Evolutionary conservation across 2,113 vertebrate genomes (phyloP).

Genomic region (Scophthalmus maximus): DNA sequence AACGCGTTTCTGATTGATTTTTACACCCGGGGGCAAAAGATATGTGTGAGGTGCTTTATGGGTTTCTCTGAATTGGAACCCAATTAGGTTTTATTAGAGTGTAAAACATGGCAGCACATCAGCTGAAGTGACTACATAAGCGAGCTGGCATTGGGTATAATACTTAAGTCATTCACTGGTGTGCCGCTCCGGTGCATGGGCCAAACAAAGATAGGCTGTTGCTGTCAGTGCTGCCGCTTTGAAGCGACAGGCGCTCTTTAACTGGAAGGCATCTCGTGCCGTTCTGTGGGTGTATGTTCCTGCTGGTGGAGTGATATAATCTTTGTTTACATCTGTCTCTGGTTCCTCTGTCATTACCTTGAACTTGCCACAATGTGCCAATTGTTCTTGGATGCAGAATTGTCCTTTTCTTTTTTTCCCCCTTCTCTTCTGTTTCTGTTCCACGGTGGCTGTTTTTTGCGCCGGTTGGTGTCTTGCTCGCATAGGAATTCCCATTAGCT

Average conservation of each 20-base stretch:
- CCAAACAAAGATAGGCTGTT: conserved; percentile 69
- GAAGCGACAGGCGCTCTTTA: conserved; percentile 51
- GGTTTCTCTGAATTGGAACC: conserved; percentile 70
- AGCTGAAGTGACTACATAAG: conserved; percentile 66
- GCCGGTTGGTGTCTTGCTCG: conserved; percentile 53
- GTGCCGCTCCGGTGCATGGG: conserved; percentile 49
- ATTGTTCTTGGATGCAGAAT: conserved; percentile 67
- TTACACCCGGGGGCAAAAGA: conserved; percentile 63
- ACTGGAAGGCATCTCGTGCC: conserved; percentile 59
- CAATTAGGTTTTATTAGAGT: conserved; percentile 76
- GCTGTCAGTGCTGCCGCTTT: conserved; percentile 62
- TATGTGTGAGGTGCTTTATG: conserved; percentile 68
- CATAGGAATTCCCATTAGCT: conserved; percentile 71
- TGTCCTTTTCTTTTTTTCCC: conserved; percentile 20
- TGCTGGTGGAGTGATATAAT: conserved; percentile 67
- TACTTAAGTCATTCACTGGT: conserved; percentile 61
- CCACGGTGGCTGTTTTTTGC: conserved; percentile 57
- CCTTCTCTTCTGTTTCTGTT: conserved; percentile 13
- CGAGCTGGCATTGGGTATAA: conserved; percentile 46
- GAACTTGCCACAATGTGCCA: conserved; percentile 63
- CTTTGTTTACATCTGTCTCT: conserved; percentile 72
- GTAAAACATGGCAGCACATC: conserved; percentile 75
- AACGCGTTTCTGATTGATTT: conserved; percentile 69
- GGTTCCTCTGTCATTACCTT: conserved; percentile 72
- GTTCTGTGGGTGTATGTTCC: conserved; percentile 57